Conservation (phyloP, 2,888 invertebrate species). For the Diachrysia chrysitis region DNA sequence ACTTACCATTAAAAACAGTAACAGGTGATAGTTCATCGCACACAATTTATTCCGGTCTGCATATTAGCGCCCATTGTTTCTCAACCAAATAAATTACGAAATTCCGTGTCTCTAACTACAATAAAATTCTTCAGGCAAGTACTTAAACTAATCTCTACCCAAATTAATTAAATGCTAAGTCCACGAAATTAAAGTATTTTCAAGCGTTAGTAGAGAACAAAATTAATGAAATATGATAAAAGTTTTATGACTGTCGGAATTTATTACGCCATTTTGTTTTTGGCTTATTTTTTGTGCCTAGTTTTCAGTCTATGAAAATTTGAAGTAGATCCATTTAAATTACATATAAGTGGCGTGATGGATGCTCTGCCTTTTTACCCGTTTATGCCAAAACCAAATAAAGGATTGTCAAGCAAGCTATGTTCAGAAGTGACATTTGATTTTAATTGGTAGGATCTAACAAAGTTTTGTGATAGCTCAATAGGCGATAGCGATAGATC, state of each 20-base stretch:
- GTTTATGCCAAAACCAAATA: neutral
- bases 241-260: neutral
- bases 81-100: constrained; percentile 33
- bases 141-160: neutral
- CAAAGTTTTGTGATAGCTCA: no score
- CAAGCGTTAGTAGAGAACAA: neutral
- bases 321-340: neutral
- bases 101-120: constrained; percentile 8
- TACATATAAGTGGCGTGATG: no score
- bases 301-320: neutral
- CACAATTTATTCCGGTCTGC: constrained; percentile 22
- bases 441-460: no score
- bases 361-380: no score
- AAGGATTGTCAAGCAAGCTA: neutral
- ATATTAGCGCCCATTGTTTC: constrained; percentile 40
- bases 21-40: constrained; percentile 32
- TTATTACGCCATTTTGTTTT: constrained; percentile 8
- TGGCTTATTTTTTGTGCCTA: constrained; percentile 6
- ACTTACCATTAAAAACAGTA: constrained; percentile 2
- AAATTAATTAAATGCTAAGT: constrained; percentile 10
- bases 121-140: constrained; percentile 12
- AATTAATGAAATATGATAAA: constrained; percentile 9
- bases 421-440: neutral
- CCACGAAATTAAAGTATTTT: neutral
- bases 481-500: no score